Percentiles rank a stretch among this genome's conserved stretches.
Evolutionary conservation across 2,888 invertebrate species (phyloP).

Genomic region (Ormyrus labotus): DNA sequence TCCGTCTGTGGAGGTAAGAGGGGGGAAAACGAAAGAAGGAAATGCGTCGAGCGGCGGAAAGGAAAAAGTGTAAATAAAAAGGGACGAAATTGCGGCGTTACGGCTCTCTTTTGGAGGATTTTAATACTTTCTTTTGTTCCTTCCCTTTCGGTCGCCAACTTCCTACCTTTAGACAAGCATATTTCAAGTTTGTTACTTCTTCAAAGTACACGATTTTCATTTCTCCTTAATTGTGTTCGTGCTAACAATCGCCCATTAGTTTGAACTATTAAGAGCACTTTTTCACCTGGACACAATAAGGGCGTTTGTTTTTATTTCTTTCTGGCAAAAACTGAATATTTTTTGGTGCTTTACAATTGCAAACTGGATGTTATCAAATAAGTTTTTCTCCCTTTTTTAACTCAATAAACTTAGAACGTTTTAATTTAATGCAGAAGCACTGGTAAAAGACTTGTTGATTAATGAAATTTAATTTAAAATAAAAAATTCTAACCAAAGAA

Average conservation of each 20-base stretch:
- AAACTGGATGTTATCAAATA: no score
- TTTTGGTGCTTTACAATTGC: no score
- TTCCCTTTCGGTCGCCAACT: background rate
- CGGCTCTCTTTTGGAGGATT: slow-evolving; percentile 6
- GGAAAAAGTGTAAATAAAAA: slow-evolving; percentile 5
- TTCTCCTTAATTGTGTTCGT: slow-evolving; percentile 9
- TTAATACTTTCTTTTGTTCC: slow-evolving; percentile 12
- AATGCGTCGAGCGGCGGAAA: background rate
- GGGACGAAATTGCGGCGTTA: background rate
- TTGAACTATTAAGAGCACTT: background rate
- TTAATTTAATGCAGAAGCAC: background rate
- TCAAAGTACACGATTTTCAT: background rate
- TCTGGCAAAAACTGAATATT: no score
- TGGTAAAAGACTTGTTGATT: no score
- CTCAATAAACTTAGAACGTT: background rate
- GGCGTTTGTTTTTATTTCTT: slow-evolving; percentile 1
- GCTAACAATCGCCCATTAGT: slow-evolving; percentile 9
- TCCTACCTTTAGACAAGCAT: background rate
- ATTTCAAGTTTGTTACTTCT: background rate
- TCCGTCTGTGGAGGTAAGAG: background rate
- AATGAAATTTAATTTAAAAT: no score
- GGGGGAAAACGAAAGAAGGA: background rate
- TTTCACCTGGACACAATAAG: background rate
- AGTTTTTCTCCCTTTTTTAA: background rate
- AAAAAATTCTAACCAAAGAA: no score